Base-by-base conservation (phyloP, 1,140 invertebrate species). In the Conus betulinus region DNA sequence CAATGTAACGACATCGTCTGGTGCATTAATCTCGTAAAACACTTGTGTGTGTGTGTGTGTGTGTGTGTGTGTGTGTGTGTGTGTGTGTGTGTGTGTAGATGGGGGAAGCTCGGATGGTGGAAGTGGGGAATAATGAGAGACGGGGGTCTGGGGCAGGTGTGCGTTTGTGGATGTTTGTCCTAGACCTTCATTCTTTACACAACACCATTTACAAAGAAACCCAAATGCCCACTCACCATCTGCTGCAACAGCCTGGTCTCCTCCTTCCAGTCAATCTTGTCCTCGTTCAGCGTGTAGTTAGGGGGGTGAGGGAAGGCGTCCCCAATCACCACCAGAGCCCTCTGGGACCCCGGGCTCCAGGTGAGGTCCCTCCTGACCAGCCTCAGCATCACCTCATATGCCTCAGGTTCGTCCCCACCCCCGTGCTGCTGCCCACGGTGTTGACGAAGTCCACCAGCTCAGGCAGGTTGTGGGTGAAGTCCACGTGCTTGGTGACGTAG, bases 271-370 rank as follows among this genome's bases (percentile, higher is more conserved):
- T 94, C 92, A 25, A 94, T 91, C 8, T 91, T 90, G 6, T 90
- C 79, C 10, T 82, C 90, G 88, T 93, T 94, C 63, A 90, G 51
- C 20, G 87, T 67, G 86, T 93, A 92, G 51, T 90, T 88, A 53
- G 92, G 89, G 85, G 92, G 91, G 78, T 94, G 94, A 20, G 94
- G 93, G 60, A 89, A 91, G 55, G 93, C 93, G 84, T 94, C 94
- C 17, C 94, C 94, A 87, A 94, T 94, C 89, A 94, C 91, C 13
- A 94, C 93, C 52, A 94, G 86, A n/a, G 92, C 90, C 83, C 91
- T 89, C 86, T 92, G 91, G 78, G 91, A 91, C 10, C 90, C 90
- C 8, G 89, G 88, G n/a, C 89, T 91, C 94, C 94, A 94, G 13
- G 89, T 89, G 51, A 93, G 88, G 0, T 90, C 85, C 57, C 87